These are phyloP conservation scores for Octodonta nipae DNA, from an alignment of 2,888 invertebrate species.

Conservation along the genomic window DNA sequence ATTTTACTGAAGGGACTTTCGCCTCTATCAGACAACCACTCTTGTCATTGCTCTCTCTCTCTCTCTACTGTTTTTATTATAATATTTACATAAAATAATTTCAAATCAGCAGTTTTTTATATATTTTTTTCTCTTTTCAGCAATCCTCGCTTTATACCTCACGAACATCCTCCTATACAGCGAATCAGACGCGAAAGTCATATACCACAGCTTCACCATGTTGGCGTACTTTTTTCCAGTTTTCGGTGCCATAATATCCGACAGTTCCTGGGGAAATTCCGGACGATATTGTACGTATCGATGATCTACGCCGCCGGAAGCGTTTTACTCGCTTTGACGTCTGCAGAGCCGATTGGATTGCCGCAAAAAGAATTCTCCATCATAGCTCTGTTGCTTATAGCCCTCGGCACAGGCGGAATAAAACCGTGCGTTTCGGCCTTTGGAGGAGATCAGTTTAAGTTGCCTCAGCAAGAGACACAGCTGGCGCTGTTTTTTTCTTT, in stretches of 20 bases:
- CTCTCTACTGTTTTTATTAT: too few species aligned
- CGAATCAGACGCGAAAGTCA: constrained; percentile 64
- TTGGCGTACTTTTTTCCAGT: constrained; percentile 81
- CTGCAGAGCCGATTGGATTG: constrained; percentile 47
- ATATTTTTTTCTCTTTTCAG: constrained; percentile 55
- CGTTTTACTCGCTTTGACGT: constrained; percentile 56
- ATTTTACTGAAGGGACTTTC: too few species aligned
- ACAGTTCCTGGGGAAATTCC: constrained; percentile 82
- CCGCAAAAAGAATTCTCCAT: constrained; percentile 40
- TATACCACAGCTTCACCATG: constrained; percentile 82
- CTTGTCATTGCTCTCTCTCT: too few species aligned
- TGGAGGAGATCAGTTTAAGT: constrained; percentile 78
- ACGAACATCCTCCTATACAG: constrained; percentile 59
- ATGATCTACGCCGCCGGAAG: constrained; percentile 78
- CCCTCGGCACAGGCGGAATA: constrained; percentile 86
- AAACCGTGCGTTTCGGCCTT: constrained; percentile 93
- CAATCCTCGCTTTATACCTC: constrained; percentile 84
- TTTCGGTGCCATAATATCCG: constrained; percentile 85
- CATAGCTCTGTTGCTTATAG: constrained; percentile 59
- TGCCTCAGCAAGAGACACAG: constrained; percentile 66
- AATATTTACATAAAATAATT: too few species aligned
- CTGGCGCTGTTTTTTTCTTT: constrained; percentile 80
- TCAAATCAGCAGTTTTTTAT: too few species aligned
- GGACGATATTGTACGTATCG: constrained; percentile 79
- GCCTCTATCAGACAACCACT: too few species aligned